Conservation (phyloP, 2,888 invertebrate genomes). For the Steinernema carpocapsae region DNA sequence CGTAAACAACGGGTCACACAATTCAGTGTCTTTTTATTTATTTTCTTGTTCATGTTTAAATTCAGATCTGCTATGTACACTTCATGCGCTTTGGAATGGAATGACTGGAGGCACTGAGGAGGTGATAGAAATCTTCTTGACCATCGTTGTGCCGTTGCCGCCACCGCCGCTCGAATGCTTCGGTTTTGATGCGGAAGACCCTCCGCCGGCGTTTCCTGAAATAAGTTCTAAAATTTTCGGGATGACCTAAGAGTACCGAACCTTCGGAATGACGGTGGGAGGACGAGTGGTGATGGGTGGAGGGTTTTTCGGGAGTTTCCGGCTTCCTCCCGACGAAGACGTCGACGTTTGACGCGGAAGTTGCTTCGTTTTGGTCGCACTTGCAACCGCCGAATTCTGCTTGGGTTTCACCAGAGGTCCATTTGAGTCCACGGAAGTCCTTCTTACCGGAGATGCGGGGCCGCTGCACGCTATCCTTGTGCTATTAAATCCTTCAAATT, state of each 20-base stretch:
- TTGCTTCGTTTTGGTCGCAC: not conserved
- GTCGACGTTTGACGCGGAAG: constrained; percentile 18
- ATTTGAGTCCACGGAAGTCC: constrained; percentile 39
- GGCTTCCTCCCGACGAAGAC: constrained; percentile 15
- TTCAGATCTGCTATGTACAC: not conserved
- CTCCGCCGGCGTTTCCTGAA: not conserved
- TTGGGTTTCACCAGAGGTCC: constrained; percentile 11
- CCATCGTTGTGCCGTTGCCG: not conserved
- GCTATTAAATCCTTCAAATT: no score
- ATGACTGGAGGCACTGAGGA: constrained; percentile 22
- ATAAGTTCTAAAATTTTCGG: no score
- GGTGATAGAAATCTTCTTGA: constrained; percentile 21
- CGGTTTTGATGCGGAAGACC: not conserved
- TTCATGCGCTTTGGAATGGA: constrained; percentile 15
- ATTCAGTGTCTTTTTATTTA: not conserved
- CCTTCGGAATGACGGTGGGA: constrained; percentile 14
- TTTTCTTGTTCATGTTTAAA: not conserved
- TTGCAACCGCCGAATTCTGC: not conserved
- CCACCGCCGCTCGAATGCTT: not conserved
- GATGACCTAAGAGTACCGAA: not conserved
- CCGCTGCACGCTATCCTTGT: constrained; percentile 39
- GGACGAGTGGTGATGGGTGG: not conserved
- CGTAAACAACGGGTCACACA: constrained; percentile 4
- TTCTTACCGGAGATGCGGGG: constrained; percentile 34
- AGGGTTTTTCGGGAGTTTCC: constrained; percentile 20